Percentiles rank a stretch among this genome's conserved stretches.
phyloP scores from a whole-genome alignment of 2,888 invertebrate genomes.

The Hypomecis atomaria region DNA sequence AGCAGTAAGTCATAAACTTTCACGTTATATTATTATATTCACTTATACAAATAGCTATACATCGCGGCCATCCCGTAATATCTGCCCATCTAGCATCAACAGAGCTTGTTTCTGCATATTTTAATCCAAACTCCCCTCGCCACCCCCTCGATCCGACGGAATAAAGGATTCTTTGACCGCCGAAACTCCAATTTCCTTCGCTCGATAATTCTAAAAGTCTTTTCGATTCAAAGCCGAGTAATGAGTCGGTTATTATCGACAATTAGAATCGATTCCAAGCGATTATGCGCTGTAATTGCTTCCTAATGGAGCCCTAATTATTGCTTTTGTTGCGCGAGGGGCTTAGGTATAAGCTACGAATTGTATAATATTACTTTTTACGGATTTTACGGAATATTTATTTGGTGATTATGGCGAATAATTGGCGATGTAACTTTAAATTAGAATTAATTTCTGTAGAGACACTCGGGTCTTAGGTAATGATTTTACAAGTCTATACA shows the following conservation, averaged over 20 bases:
- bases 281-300: slow-evolving; percentile 19
- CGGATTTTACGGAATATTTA: background rate
- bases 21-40: no score
- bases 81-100: background rate
- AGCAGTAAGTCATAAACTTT: no score
- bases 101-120: slow-evolving; percentile 7
- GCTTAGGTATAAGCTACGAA: background rate
- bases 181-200: background rate
- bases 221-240: slow-evolving; percentile 12
- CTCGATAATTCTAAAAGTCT: slow-evolving; percentile 12
- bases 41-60: no score
- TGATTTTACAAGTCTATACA: no score
- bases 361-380: background rate
- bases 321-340: background rate
- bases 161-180: slow-evolving; percentile 7
- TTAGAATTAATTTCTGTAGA: no score
- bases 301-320: slow-evolving; percentile 15
- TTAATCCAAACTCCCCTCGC: background rate
- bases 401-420: background rate
- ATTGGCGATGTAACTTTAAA: no score
- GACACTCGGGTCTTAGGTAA: no score
- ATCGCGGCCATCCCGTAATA: no score
- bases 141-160: background rate
- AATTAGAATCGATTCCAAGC: slow-evolving; percentile 22
- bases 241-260: slow-evolving; percentile 17